Evolutionary conservation across 2,797 vertebrate species (phyloP).

Genomic region (Catamblyrhynchus diadema): DNA sequence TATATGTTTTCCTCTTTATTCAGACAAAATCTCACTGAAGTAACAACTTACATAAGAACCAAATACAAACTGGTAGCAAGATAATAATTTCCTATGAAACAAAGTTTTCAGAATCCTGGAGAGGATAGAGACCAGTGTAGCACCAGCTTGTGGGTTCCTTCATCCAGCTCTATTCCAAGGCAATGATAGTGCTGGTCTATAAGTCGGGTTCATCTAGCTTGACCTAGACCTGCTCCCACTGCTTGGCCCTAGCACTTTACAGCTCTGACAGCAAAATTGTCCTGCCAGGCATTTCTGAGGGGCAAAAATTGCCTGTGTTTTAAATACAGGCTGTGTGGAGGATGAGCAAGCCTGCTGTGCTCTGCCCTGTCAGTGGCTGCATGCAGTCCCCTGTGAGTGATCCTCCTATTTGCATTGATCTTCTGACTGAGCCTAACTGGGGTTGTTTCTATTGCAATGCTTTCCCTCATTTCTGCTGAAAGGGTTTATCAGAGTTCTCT

Average conservation of each 20-base stretch:
- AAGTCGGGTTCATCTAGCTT: background rate
- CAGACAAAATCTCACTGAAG: background rate
- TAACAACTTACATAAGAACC: background rate
- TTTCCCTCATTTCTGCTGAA: background rate
- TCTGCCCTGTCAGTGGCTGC: background rate
- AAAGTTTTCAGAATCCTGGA: background rate
- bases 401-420: background rate
- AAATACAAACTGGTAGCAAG: background rate
- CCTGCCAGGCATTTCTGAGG: background rate
- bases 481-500: background rate
- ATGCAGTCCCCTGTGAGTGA: background rate
- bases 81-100: background rate
- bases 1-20: background rate
- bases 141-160: background rate
- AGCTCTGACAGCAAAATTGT: background rate
- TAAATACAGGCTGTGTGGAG: background rate
- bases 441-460: background rate
- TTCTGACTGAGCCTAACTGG: background rate
- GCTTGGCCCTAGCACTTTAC: background rate
- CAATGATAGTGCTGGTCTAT: background rate
- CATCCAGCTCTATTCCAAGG: background rate
- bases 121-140: background rate
- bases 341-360: background rate
- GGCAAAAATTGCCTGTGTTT: background rate
- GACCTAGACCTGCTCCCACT: background rate